Base-by-base conservation (phyloP, 2,888 invertebrate genomes). In the Fragum fragum region DNA sequence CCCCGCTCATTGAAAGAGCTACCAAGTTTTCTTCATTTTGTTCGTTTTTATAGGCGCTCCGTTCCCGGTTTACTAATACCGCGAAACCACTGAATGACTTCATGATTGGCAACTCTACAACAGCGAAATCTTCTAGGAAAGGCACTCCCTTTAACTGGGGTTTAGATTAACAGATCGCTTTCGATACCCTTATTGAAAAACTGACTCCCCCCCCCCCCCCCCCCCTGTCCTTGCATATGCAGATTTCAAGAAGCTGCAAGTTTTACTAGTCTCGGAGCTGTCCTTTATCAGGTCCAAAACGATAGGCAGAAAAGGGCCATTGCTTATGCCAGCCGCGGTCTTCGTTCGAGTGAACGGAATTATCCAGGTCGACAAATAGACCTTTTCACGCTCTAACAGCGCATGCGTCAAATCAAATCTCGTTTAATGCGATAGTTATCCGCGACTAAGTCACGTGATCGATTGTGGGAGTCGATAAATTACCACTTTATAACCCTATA, bases 251-350 rank as follows among this genome's bases (percentile, higher is more conserved):
- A 32, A 29, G 29, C 52, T 74, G 81, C 77, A 2, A 61, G 73
- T 39, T 36, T 21, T n/a, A 16, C 9, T 53, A 72, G 81, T 1
- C 63, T 83, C 1, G 76, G 83, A 23, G 80, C 80, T 16, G 76
- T 83, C 1, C 66, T 80, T 6, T 80, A 70, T 36, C 79, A 81
- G 63, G 59, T 53, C 23, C 73, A 81, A 61, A 71, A 70, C 1
- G 63, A 73, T 29, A 79, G 79, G 6, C 16, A 57, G 0, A 52
- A 73, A 7, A 36, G 73, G 14, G 74, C 74, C 1, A 63, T 79
- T n/a, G 71, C 71, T 0, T 85, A 76, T 74, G 85, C 81, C n/a
- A 82, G 79, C 42, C 68, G 73, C 1, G 71, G 73, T 18, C 26
- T 79, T 0, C 70, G 68, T 16, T n/a, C n/a, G 32, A 26, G 57